Evolutionary conservation across 2,113 vertebrate genomes (phyloP), one percentile per base, ranked within the genome.

Genomic region (Dicrurus megarhynchus): DNA sequence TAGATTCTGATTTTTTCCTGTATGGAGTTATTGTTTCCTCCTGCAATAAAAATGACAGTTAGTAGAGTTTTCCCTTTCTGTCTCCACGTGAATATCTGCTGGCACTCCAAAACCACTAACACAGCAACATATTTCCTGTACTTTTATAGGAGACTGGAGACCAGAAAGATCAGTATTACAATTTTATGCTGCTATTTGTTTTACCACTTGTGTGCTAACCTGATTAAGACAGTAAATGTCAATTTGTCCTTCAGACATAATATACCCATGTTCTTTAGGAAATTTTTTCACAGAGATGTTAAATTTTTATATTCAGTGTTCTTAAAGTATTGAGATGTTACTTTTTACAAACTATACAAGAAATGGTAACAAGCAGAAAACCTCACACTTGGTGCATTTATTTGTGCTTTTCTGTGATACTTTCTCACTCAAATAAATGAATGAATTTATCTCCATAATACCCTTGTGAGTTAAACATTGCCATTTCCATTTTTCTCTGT

Each of bases 181-280:
- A 68, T 93, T 93, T 96, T 87, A 94, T 83, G 67, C 47, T 91
- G 55, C 46, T 96, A 55, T 96, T 94, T 96, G 78, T 59, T 96
- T 96, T 94, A 84, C 52, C 47, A 77, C 50, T 95, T 88, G 22
- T 80, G 71, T 90, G 52, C 56, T 95, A 96, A 84, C 39, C 24
- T 0, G 0, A 89, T 89, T 82, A 89, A 93, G 57, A 93, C 2
- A 74, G 53, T 91, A 94, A 96, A 90, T 80, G 82, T 95, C 87
- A 95, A 71, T 94, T 96, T 91, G 33, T 90, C 95, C 81, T 93
- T 97, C 90, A 87, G 22, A 84, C 83, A 84, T 23, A 84, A 6
- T 52, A 82, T 24, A 41, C 4, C 22, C 12, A 5, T 44, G 18
- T 52, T 77, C 47, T 84, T 92, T 44, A 64, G 63, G 26, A 89